phyloP scores from a whole-genome alignment of 2,888 invertebrate genomes.

The Mythimna vitellina region DNA sequence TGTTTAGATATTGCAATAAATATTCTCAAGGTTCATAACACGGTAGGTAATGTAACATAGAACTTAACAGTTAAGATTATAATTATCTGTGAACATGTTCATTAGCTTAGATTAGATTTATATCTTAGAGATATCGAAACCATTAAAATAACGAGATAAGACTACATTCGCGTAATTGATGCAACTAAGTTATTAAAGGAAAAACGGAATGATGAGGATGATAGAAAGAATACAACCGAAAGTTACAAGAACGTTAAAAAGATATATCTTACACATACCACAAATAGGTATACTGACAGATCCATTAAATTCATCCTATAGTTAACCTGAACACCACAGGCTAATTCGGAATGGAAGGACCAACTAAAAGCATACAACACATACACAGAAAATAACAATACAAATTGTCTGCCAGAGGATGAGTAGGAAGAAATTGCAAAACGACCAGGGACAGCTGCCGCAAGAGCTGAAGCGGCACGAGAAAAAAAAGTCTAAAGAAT shows the following conservation, averaged over 20 bases:
- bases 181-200: background rate
- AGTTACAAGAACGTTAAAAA: background rate
- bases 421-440: too few species aligned
- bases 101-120: constrained; percentile 35
- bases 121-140: constrained; percentile 34
- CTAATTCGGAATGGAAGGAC: background rate
- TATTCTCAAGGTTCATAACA: constrained; percentile 22
- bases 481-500: too few species aligned
- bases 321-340: background rate
- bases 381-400: background rate
- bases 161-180: constrained; percentile 20
- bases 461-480: too few species aligned
- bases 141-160: constrained; percentile 36
- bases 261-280: too few species aligned
- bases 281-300: too few species aligned
- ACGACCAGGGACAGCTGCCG: too few species aligned
- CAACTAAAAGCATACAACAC: background rate
- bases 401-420: too few species aligned
- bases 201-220: background rate
- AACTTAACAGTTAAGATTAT: constrained; percentile 32
- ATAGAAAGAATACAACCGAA: background rate
- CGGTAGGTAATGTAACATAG: constrained; percentile 17
- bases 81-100: constrained; percentile 31
- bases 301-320: too few species aligned
- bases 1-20: background rate